phyloP scores from a whole-genome alignment of 37 sponge, comb jelly and placozoan species.

The Cladorhizidae sp. region DNA sequence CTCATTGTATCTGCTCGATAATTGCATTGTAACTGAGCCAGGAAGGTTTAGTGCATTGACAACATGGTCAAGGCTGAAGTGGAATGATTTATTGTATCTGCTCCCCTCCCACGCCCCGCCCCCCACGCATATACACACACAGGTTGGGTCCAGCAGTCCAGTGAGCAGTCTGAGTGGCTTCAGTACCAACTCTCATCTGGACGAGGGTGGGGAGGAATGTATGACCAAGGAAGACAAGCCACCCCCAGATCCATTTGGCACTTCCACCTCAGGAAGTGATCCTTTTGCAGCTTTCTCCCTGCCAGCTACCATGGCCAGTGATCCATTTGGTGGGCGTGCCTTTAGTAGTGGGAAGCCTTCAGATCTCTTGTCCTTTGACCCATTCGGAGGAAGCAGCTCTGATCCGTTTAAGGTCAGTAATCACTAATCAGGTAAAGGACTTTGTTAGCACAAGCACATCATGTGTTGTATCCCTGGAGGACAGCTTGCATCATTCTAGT shows the following conservation, averaged over 20 bases:
- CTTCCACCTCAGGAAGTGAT: constrained; percentile 19
- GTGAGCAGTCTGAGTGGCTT: constrained; percentile 85
- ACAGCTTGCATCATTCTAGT: too few species aligned
- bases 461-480: too few species aligned
- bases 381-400: constrained; percentile 25
- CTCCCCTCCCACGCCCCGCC: too few species aligned
- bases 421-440: too few species aligned
- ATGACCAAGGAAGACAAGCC: constrained; percentile 20
- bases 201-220: constrained; percentile 49
- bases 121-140: too few species aligned
- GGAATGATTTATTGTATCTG: too few species aligned
- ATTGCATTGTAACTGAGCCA: too few species aligned
- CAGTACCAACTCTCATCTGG: constrained; percentile 67
- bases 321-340: constrained; percentile 20
- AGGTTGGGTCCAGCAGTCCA: constrained; percentile 89
- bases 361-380: constrained; percentile 45
- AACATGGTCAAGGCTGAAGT: too few species aligned
- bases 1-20: too few species aligned
- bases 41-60: too few species aligned
- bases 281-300: constrained; percentile 54
- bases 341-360: constrained; percentile 20
- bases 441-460: too few species aligned
- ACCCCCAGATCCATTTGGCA: constrained; percentile 33
- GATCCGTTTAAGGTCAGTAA: constrained; percentile 55
- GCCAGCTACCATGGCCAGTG: constrained; percentile 7